phyloP scores from a whole-genome alignment of 2,888 invertebrate species.

The Tineola bisselliella region DNA sequence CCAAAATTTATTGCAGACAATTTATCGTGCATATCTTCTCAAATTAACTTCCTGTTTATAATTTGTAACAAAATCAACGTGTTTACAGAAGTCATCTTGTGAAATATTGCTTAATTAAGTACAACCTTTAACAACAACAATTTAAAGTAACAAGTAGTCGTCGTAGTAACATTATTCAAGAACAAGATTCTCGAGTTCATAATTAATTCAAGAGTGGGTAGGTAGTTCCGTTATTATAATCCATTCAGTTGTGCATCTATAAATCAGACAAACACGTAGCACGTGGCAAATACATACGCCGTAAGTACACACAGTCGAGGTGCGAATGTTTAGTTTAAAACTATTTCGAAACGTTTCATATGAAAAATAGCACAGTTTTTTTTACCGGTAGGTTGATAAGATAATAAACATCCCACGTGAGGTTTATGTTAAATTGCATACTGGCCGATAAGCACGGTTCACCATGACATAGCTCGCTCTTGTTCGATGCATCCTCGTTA shows the following conservation, averaged over 20 bases:
- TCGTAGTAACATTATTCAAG: not conserved
- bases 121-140: not conserved
- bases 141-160: not conserved
- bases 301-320: not conserved
- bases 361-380: slow-evolving; percentile 45
- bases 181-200: not conserved
- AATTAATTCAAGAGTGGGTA: not conserved
- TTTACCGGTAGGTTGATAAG: slow-evolving; percentile 47
- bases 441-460: slow-evolving; percentile 18
- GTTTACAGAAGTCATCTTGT: not conserved
- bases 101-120: not conserved
- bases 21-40: not conserved
- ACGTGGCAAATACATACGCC: slow-evolving; percentile 5
- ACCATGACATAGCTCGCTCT: not conserved
- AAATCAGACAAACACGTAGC: not conserved
- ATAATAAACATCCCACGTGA: slow-evolving; percentile 54
- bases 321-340: not conserved
- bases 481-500: slow-evolving; percentile 24
- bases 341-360: slow-evolving; percentile 3
- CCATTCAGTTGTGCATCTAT: not conserved
- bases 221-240: not conserved
- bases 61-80: not conserved
- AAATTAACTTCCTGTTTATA: not conserved
- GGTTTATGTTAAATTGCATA: slow-evolving; percentile 16
- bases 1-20: not conserved